Base-by-base conservation (phyloP, 2,888 invertebrate species). In the Rhagonycha fulva region DNA sequence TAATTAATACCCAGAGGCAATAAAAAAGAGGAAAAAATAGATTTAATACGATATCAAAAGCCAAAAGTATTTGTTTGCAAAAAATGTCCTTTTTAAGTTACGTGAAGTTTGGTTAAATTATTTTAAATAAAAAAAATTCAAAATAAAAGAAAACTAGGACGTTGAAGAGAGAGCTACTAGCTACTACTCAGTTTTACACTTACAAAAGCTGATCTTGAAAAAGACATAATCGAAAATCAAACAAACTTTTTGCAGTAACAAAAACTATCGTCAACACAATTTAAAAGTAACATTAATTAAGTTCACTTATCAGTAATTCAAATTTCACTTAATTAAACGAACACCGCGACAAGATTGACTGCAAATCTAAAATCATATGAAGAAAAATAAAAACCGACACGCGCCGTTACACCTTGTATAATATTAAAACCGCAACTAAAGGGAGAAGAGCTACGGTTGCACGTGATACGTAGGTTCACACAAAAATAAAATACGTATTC, bases 201-300 rank as follows among this genome's bases (percentile, higher is more conserved):
- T 80, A 82, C 82, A 80, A 81, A 81, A 78, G 80, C 74, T 61
- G 81, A 78, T 80, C 81, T 80, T 76, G 82, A 78, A 81, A 81
- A 82, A 69, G 82, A 79, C 82, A 82, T 82, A 74, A 47, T 79
- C 74, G 75, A 78, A 72, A 71, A 68, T 73, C 72, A 63, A 73
- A 26, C 19, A 24, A 14, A 19, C 67, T 70, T 70, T 68, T 66
- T 32, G 61, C 47, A 67, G 23, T 60, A 62, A 62, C 30, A 62
- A 12, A 23, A 63, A 63, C 14, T 23, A 63, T 14, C 24, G 28
- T 47, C 63, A 14, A 23, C 23, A 14, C 30, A 32, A 28, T 26
- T 71, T 62, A 71, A 71, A 30, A 63, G 10, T 24, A n/a, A 62
- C 30, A 32, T 30, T 66, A 62, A 71, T 63, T 14, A 63, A 66